Evolutionary conservation across 2,888 invertebrate species (phyloP).

Genomic region (Cephus sareptanus): DNA sequence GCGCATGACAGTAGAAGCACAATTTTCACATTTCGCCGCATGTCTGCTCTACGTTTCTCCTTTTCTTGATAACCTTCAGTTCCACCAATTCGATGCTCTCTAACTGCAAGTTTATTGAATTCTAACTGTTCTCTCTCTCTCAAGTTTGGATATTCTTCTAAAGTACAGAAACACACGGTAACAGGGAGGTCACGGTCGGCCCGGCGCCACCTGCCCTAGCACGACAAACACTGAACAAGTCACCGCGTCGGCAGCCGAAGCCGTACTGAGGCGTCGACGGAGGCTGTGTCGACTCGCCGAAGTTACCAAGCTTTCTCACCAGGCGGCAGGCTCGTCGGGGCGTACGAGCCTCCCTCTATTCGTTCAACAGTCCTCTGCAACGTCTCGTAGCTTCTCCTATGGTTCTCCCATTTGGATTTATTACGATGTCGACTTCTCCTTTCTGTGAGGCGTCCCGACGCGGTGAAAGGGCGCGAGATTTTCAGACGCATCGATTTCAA

Average conservation of each 20-base stretch:
- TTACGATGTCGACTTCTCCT: neutral
- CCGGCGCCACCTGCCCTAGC: neutral
- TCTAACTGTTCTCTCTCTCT: neutral
- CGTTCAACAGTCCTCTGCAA: neutral
- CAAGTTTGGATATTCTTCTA: neutral
- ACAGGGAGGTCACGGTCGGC: neutral
- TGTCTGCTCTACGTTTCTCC: conserved; percentile 42
- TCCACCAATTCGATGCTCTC: neutral
- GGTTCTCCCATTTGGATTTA: neutral
- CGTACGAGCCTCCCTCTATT: neutral
- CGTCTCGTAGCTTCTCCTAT: neutral
- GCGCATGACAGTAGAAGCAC: conserved; percentile 71
- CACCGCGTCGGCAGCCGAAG: conserved; percentile 16
- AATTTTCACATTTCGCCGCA: conserved; percentile 74
- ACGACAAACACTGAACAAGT: neutral
- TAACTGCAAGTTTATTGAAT: neutral
- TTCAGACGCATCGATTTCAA: neutral
- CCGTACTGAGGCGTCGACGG: conserved; percentile 18
- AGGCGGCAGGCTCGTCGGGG: neutral
- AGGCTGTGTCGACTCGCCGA: conserved; percentile 4
- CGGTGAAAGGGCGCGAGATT: neutral
- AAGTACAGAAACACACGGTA: neutral
- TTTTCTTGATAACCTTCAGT: conserved; percentile 7
- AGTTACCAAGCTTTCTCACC: neutral
- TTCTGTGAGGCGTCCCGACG: neutral